A percentile compares a stretch with the other conserved stretches of the same genome.
Conservation (phyloP, 1,140 invertebrate species). For the Eumaeus atala region DNA sequence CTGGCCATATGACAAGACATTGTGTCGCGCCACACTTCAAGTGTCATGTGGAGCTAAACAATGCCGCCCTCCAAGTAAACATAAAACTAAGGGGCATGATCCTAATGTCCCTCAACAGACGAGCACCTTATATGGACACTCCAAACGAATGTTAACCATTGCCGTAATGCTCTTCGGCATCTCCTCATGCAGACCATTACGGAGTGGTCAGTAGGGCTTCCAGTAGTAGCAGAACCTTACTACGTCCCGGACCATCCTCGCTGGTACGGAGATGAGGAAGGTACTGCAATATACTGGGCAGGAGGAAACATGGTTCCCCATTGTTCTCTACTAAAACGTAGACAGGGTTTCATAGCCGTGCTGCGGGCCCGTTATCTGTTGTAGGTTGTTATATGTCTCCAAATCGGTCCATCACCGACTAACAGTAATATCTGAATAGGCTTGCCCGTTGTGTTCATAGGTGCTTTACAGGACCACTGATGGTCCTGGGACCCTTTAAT, state of each 20-base stretch:
- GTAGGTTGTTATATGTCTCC: conserved; percentile 15
- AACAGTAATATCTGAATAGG: conserved; percentile 5
- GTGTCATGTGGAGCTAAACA: background rate
- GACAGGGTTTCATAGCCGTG: conserved; percentile 17
- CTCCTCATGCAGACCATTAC: conserved; percentile 15
- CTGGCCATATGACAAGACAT: background rate
- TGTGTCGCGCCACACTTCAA: background rate
- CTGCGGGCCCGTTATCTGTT: conserved; percentile 7
- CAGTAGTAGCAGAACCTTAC: conserved; percentile 19
- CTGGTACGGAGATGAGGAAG: conserved; percentile 13
- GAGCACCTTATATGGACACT: background rate
- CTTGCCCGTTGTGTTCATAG: background rate
- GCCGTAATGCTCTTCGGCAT: conserved; percentile 10
- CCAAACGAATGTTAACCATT: conserved; percentile 18
- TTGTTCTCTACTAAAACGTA: conserved; percentile 4
- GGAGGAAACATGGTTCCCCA: conserved; percentile 5
- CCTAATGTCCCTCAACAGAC: background rate
- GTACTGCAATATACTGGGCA: conserved; percentile 10
- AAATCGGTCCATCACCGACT: conserved; percentile 5
- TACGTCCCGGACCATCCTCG: background rate
- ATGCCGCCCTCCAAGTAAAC: background rate
- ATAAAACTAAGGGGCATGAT: background rate
- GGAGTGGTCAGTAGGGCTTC: conserved; percentile 12
- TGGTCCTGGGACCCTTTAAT: background rate
- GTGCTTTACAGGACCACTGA: too few relatives aligned